Evolutionary conservation across 1,140 invertebrate genomes (phyloP).

Genomic region (Drosophila nigrodunni): DNA sequence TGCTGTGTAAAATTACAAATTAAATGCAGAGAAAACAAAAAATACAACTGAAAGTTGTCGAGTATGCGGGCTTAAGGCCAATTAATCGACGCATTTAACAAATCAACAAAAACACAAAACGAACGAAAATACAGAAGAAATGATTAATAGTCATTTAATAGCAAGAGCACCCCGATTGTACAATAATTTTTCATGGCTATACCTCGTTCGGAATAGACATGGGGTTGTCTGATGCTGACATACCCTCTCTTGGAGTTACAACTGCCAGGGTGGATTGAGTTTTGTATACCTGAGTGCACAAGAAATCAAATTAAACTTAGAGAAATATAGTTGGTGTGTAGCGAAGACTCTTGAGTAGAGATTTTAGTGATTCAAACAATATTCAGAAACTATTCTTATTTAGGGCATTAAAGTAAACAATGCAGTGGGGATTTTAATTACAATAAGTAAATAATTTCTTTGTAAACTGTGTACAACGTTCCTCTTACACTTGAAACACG

Average conservation of each 20-base stretch:
- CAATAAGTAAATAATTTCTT: too few species aligned
- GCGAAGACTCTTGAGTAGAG: too few species aligned
- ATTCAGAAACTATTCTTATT: too few species aligned
- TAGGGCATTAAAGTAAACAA: too few species aligned
- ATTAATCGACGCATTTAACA: conserved; percentile 80
- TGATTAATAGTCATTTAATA: conserved; percentile 79
- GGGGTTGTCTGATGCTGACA: conserved; percentile 4
- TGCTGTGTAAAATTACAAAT: conserved; percentile 80
- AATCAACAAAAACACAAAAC: conserved; percentile 62
- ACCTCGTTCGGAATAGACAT: conserved; percentile 3
- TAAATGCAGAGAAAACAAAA: conserved; percentile 51
- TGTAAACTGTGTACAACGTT: too few species aligned
- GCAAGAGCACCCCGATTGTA: conserved; percentile 29
- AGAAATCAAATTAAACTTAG: too few species aligned
- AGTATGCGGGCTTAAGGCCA: conserved; percentile 67
- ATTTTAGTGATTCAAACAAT: too few species aligned
- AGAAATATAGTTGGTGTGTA: too few species aligned
- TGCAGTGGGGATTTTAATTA: too few species aligned
- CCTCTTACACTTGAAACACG: too few species aligned
- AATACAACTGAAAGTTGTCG: conserved; percentile 33
- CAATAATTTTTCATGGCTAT: conserved; percentile 59
- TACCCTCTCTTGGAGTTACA: not conserved
- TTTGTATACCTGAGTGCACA: too few species aligned
- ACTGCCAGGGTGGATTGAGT: too few species aligned
- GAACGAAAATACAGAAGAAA: conserved; percentile 31